Base-by-base conservation (phyloP, 2,113 vertebrate species). In the Pica pica region DNA sequence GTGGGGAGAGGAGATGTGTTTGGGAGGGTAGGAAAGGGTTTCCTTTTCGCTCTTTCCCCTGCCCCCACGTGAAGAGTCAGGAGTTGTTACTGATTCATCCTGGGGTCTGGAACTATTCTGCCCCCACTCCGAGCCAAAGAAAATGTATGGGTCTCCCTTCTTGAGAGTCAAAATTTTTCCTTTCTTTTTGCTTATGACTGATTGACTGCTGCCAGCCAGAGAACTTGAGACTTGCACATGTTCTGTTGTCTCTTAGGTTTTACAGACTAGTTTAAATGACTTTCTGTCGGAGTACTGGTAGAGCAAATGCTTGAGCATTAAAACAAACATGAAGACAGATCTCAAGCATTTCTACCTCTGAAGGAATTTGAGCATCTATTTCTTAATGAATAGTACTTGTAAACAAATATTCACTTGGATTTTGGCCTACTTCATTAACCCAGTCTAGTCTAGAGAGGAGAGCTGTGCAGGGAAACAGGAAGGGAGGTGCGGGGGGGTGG, bases 401-500 rank as follows among this genome's bases (percentile, higher is more conserved):
- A 70, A 91, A 47, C 9, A 87, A 87, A 47, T 16, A 35, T 1
- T 4, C 16, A 22, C 14, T 52, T 46, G n/a, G 16, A 90, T 24
- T 50, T 73, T 46, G 20, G 23, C 24, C 11, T 68, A 16, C 41
- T 64, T 89, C 28, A 63, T 78, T 39, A 65, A 46, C 11, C 3
- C 12, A 17, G 31, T 64, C 27, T 59, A 1, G 2, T 42, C 33
- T 19, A 55, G 26, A 63, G 8, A 28, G 20, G 4, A 80, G 30
- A 69, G 5, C 3, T 75, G 9, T n/a, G 20, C 14, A 53, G 11
- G 16, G 24, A 65, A 91, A 61, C 3, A 14, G 19, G 10, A 24
- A 11, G 2, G 4, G 17, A 9, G 8, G 14, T 24, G n/a, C 3
- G 3, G 2, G 2, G 10, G 14, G 11, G 4, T 4, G 10, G 3